Evolutionary conservation across 2,113 vertebrate species (phyloP), one percentile per base, ranked within the genome.

Genomic region (Corapipo altera): DNA sequence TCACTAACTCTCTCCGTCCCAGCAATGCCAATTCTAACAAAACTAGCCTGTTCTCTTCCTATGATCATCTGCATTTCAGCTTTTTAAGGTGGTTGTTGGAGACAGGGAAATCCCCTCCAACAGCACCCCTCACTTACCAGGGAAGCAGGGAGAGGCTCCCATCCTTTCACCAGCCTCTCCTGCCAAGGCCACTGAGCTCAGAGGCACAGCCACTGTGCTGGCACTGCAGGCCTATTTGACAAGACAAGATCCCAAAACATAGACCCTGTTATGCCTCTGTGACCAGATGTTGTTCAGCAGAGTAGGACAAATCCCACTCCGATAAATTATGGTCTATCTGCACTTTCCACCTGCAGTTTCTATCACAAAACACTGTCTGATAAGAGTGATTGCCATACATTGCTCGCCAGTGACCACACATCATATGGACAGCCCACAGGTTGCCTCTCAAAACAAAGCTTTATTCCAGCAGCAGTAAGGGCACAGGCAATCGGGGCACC

Each of bases 241-340:
- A 62, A 15, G 51, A 58, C 23, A 77, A 67, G 44, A 64, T 32
- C 57, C 37, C 54, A 55, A 64, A 78, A 26, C 17, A 22, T 9
- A 81, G 58, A 58, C 27, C 48, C 17, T 67, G 33, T 26, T 44
- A 48, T 0, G 2, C 48, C 54, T 72, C 74, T 52, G 57, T 75
- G 87, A 64, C 27, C 52, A 72, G 66, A 82, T 44, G 49, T 14
- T 76, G 59, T 33, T 65, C 80, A 71, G 43, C 20, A 87, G 51
- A 33, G 51, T n/a, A 5, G 43, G 61, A 80, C 12, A 87, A 91
- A 93, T 23, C 27, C 73, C 8, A 11, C 26, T 43, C 9, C 39
- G 39, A 95, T 70, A 74, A 84, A 96, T 78, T 37, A 93, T 22
- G 35, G 15, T 64, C 70, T 39, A 24, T 10, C 52, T 91, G 48